These are phyloP conservation scores for Chrysotoxum bicinctum DNA, from an alignment of 2,888 invertebrate genomes.

Conservation along the genomic window DNA sequence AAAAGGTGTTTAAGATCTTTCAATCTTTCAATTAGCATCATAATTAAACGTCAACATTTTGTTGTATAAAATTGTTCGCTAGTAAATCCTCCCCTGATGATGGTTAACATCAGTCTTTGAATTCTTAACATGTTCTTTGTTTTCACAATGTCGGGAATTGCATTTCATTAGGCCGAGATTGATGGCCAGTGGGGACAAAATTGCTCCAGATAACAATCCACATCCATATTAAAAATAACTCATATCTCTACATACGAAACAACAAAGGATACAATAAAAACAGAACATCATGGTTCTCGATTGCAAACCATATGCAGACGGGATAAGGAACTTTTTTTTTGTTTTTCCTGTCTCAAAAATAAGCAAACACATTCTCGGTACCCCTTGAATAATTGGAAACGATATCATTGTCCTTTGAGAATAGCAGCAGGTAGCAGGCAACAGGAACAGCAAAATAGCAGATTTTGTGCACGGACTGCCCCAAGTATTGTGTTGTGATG, in stretches of 20 bases:
- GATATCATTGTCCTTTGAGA: not conserved
- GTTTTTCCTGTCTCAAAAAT: not conserved
- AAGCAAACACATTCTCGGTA: not conserved
- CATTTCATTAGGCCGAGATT: not conserved
- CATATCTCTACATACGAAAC: not conserved
- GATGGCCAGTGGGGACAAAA: not conserved
- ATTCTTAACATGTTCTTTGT: too few relatives aligned
- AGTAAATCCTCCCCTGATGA: too few relatives aligned
- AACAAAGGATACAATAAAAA: not conserved
- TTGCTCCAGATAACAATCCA: not conserved
- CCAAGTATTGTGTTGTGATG: not conserved
- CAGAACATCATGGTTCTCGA: not conserved
- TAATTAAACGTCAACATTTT: too few relatives aligned
- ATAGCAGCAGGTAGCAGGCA: not conserved
- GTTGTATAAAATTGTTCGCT: too few relatives aligned
- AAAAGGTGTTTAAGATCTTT: too few relatives aligned
- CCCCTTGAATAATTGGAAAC: conserved; percentile 2
- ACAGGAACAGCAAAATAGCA: not conserved
- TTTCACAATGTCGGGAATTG: too few relatives aligned
- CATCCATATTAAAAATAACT: not conserved
- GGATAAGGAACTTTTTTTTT: conserved; percentile 1
- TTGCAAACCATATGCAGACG: not conserved
- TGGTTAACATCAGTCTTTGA: too few relatives aligned
- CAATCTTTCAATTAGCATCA: too few relatives aligned
- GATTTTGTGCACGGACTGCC: not conserved